Base-by-base conservation (phyloP, 2,888 invertebrate species). In the Pharmacophagus antenor region DNA sequence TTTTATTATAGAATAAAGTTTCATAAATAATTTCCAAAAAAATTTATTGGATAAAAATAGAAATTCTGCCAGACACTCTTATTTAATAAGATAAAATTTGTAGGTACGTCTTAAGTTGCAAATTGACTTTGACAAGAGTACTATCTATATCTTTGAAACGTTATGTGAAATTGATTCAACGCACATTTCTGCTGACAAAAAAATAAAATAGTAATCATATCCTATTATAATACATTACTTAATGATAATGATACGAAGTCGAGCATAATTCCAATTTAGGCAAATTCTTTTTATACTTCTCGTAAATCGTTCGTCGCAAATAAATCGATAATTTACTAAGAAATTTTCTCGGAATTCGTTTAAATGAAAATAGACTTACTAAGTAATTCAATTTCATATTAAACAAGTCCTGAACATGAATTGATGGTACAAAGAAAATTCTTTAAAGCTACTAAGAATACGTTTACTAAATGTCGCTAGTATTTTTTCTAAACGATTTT, bases 111-210 rank as follows among this genome's bases (percentile, higher is more conserved):
- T 18, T 44, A 8, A 17, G 8, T 44, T 44, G 17, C 5, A 17
- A 44, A 44, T 44, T 44, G 42, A 8, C 42, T 44, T 18, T 5
- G 5, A n/a, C 4, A 1, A 44, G 42, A 44, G 20, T 18, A 44
- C 42, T 18, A 20, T 44, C 42, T 18, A 44, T 44, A 18, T 44
- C 42, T 44, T 44, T 44, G 42, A n/a, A 44, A 44, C 8, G n/a
- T 44, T 44, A 44, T 18, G 18, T 10, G 20, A 18, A 44, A 18
- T 44, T 44, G 18, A 2, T 18, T 44, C 10, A 44, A 44, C 18
- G 8, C 18, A 17, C 10, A 8, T 18, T 1, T 37, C 10, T 18
- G 20, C 42, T 44, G 42, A 44, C 42, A 20, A 44, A 44, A 8
- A 44, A 44, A 44, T 44, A 18, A 44, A 42, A 42, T 17, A n/a